Percentiles rank a stretch among this genome's conserved stretches.
phyloP scores from a whole-genome alignment of 2,797 vertebrate species.

The Capromys pilorides region DNA sequence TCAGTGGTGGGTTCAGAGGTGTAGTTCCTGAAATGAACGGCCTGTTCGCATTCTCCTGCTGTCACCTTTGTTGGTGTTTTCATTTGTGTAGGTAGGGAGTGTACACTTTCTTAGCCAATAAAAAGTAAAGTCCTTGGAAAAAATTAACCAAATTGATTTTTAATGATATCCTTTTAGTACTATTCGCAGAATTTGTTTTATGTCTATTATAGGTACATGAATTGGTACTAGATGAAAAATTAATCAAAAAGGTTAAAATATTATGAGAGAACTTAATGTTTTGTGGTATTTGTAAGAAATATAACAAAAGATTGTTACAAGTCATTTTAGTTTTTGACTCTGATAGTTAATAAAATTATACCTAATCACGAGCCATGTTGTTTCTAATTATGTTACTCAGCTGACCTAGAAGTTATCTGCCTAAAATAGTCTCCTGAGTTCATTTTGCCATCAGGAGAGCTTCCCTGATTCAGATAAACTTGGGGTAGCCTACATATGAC shows the following conservation, averaged over 20 bases:
- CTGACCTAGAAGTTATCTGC: constrained; percentile 53
- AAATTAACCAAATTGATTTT: constrained; percentile 36
- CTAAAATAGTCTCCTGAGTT: constrained; percentile 66
- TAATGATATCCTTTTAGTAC: constrained; percentile 2
- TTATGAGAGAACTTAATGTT: constrained; percentile 9
- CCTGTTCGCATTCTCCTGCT: constrained; percentile 14
- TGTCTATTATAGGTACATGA: neutral
- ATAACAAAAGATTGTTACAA: constrained; percentile 14
- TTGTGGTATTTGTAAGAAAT: constrained; percentile 47
- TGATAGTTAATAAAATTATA: constrained; percentile 43
- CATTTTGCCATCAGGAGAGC: constrained; percentile 51
- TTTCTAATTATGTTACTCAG: constrained; percentile 53
- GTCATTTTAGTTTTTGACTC: constrained; percentile 46
- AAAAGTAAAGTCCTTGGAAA: constrained; percentile 30
- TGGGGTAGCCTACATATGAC: neutral
- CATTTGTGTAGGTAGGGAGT: constrained; percentile 50
- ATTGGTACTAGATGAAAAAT: constrained; percentile 34
- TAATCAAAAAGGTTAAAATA: neutral
- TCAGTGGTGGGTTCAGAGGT: neutral
- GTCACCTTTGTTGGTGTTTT: constrained; percentile 64
- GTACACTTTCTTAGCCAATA: constrained; percentile 23
- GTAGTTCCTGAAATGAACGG: constrained; percentile 57
- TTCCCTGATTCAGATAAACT: constrained; percentile 56
- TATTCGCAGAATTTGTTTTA: neutral
- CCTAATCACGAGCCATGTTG: constrained; percentile 28